A percentile compares a stretch with the other conserved stretches of the same genome.
phyloP scores from a whole-genome alignment of 1,140 invertebrate species.

The Chrysopa pallens region DNA sequence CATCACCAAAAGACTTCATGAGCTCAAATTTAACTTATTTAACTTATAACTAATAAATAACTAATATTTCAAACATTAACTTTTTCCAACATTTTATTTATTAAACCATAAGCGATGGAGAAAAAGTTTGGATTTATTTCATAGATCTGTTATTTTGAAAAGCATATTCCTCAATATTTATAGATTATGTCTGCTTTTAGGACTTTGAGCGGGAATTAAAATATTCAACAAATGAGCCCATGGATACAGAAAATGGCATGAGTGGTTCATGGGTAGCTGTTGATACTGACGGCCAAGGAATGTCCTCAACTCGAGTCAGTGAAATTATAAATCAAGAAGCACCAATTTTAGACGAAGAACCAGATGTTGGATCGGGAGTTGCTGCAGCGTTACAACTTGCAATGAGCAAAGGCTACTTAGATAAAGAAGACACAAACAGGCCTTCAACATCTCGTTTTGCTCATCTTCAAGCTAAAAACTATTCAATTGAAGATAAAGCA shows the following conservation, averaged over 20 bases:
- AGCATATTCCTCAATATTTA: too few relatives aligned
- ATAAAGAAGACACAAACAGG: slow-evolving; percentile 57
- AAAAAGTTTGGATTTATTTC: too few relatives aligned
- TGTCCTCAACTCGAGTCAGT: slow-evolving; percentile 6
- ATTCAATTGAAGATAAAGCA: slow-evolving; percentile 94
- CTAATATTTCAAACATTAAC: neutral
- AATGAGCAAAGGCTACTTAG: slow-evolving; percentile 88
- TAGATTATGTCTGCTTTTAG: too few relatives aligned
- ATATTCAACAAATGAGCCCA: slow-evolving; percentile 4
- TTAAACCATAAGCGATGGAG: too few relatives aligned
- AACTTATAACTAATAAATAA: too few relatives aligned
- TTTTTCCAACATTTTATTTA: too few relatives aligned
- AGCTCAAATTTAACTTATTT: too few relatives aligned
- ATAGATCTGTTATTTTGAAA: too few relatives aligned
- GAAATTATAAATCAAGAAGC: slow-evolving; percentile 31
- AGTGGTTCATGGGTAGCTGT: slow-evolving; percentile 27
- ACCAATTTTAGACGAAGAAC: slow-evolving; percentile 84
- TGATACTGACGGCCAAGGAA: slow-evolving; percentile 23
- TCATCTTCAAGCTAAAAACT: slow-evolving; percentile 74
- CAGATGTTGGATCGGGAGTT: slow-evolving; percentile 80
- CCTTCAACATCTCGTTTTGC: slow-evolving; percentile 54
- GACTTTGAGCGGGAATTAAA: slow-evolving; percentile 19
- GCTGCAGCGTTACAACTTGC: slow-evolving; percentile 84
- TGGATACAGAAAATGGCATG: neutral
- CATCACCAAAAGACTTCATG: too few relatives aligned